Base-by-base conservation (phyloP, 2,113 vertebrate genomes). In the Oncorhynchus nerka region DNA sequence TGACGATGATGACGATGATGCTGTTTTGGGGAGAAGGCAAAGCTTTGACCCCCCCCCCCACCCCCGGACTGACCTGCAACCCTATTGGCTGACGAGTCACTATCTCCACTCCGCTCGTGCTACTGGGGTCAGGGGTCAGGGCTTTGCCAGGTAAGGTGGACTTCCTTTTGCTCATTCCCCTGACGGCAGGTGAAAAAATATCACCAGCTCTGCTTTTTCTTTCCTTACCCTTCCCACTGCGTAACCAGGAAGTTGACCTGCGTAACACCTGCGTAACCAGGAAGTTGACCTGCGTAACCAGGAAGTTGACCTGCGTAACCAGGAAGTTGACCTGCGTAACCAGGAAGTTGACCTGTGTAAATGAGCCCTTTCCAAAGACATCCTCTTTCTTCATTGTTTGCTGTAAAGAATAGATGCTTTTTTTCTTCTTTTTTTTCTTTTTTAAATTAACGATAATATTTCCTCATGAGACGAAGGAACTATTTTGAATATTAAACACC, bases 401-500 rank as follows among this genome's bases (percentile, higher is more conserved):
- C 92, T 93, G 93, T 92, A 93, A 90, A 90, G 84, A 91, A 90
- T 88, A 90, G 84, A 90, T 90, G 90, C 90, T 93, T 91, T 89
- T 28, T 0, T 28, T 28, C 24, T 24, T 24, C 24, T 28, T 0
- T n/a, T n/a, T n/a, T n/a, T n/a, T 28, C 1, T 28, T 28, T 28
- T 28, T 28, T 4, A 61, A 74, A 11, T 55, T 81, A 89, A 84
- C 83, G 30, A 68, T 84, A 85, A 88, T 89, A 87, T 85, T 88
- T 91, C 88, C 89, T 92, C 88, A 91, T 92, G 91, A 89, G 90
- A 89, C 89, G 89, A 92, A 89, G 88, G 89, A 93, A 93, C 90
- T 94, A 93, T 93, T 93, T 94, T 93, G 90, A 93, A 93, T 93
- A 94, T 91, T 91, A 92, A 87, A 92, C 88, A 89, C 86, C 86